Evolutionary conservation across 2,888 invertebrate genomes (phyloP), one percentile per base, ranked within the genome.

Genomic region (Drosophila mayaguana): DNA sequence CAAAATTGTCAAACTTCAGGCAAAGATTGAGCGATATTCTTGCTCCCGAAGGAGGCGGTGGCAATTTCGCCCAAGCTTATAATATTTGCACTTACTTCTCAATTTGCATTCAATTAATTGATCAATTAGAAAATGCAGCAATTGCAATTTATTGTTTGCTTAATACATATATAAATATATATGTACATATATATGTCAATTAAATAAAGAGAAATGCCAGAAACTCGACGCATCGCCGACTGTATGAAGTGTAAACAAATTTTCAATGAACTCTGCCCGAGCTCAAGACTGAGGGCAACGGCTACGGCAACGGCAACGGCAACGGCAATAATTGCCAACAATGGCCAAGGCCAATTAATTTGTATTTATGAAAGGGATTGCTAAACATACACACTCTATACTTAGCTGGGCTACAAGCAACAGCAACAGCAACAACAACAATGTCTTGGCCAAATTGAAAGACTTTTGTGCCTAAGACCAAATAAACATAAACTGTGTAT

Each of bases 281-380:
- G 20, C 20, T n/a, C 16, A 7, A 16, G 48, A 7, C 46, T 43
- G 12, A 20, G 3, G 54, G 18, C 34, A 22, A 32, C 22, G 12
- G 48, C 48, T n/a, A n/a, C n/a, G n/a, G n/a, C n/a, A n/a, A n/a
- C n/a, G n/a, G n/a, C n/a, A n/a, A n/a, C n/a, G 54, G 18, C 34
- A 22, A 32, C 22, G 12, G 48, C 48, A 32, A 75, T 42, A 67
- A 63, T 40, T 56, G 66, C 50, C 36, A 79, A 74, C 70, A 61
- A 78, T 62, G 59, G 25, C 20, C 57, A 62, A 56, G 72, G 80
- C 80, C 78, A 78, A 78, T 78, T 78, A 78, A 78, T 78, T 78
- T 72, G 72, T 72, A 60, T 80, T 78, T 80, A 76, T 76, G 80
- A 51, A 46, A 45, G 25, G 63, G 54, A 75, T 51, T 22, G 42